Evolutionary conservation across 2,797 vertebrate species (phyloP), one percentile per base, ranked within the genome.

Genomic region (Bradypus variegatus): DNA sequence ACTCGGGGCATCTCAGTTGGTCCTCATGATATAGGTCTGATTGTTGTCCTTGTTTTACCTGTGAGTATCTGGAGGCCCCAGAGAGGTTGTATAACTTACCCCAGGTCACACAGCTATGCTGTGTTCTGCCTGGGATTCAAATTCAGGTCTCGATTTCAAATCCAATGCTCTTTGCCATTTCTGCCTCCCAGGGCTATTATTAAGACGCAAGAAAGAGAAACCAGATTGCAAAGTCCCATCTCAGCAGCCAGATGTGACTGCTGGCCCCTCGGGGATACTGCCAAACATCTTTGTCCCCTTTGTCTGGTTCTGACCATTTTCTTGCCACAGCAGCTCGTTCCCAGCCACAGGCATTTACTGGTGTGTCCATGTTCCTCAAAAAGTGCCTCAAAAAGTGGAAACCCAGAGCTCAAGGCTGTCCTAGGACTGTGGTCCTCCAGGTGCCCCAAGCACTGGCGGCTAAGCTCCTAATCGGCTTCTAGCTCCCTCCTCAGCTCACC

Each of bases 21-120:
- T 13, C 14, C 36, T 21, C 53, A 33, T 1, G 2, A 33, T 5
- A 36, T 33, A 48, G 15, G 3, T 36, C 6, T 3, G 2, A 21
- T 31, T 31, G 2, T 6, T 53, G 38, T 7, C 29, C 29, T 81
- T 84, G n/a, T 27, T 38, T 38, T 58, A 53, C 31, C 53, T 6
- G 31, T 31, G 55, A 72, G 33, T 21, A 60, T 58, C 55, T n/a
- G 48, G 50, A 45, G 48, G 8, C 31, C 33, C 45, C 50, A 2
- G 55, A 67, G 16, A 45, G 41, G 41, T 45, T 45, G 41, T 45
- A 5, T 45, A 45, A 45, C 41, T 45, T 45, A 45, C 41, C 41
- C 41, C 41, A 45, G 41, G 41, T 45, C 41, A 45, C 41, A 45
- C 41, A 64, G 18, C 33, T 38, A 4, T 31, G 31, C 16, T 38